Base-by-base conservation (phyloP, 2,113 vertebrate genomes). In the Calidris pygmaea region DNA sequence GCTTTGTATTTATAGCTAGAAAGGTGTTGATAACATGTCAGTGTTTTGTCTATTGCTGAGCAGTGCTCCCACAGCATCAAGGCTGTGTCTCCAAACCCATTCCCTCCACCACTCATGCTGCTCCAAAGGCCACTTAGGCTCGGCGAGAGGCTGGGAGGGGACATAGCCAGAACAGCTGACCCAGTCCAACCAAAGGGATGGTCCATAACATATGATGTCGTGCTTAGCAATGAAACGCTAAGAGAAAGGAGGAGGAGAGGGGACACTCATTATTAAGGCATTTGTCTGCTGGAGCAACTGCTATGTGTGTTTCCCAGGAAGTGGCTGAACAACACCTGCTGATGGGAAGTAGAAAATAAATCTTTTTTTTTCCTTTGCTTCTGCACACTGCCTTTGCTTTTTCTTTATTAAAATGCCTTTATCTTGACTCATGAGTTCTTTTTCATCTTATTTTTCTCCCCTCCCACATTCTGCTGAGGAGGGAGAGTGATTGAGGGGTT, bases 91-190 rank as follows among this genome's bases (percentile, higher is more conserved):
- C 34, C 27, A 45, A 59, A 35, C 6, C 22, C 3, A 3, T 32
- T 29, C 14, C 26, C 3, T 14, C 21, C 16, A 13, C 14, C 12
- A 7, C 14, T 1, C 1, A 5, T 34, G 18, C 18, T 29, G 9
- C 53, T 80, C 10, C 45, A 60, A 60, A 67, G 16, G 35, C 30
- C 41, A 35, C 39, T 26, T 19, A 55, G 35, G 27, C 35, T 52
- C 32, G 16, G 34, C 6, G 26, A 66, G 23, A 67, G 8, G 7
- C 7, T 78, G 37, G 32, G 23, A 67, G 22, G n/a, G 32, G 12
- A 65, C 35, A 50, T 20, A 58, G 15, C 9, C 27, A 52, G 45
- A 74, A 67, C 12, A 60, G 34, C 34, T n/a, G 29, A 60, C 24
- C 5, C 16, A 47, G 41, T 37, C 66, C 27, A 74, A 58, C 27